Evolutionary conservation across 1,140 invertebrate genomes (phyloP).

Genomic region (Drosophila quadrilineata): DNA sequence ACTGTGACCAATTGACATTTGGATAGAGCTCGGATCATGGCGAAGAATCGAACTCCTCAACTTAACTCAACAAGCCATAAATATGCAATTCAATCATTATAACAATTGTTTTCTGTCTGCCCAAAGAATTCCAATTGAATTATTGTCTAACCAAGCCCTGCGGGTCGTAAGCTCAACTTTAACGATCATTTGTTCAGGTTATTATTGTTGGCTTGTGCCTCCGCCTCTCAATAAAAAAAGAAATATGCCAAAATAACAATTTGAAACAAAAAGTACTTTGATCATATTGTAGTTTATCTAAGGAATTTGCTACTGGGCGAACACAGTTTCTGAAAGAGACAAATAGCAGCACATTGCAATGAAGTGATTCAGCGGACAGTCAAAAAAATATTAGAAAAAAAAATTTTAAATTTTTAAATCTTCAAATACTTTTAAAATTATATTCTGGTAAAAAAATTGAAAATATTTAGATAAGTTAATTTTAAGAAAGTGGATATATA

Average conservation of each 20-base stretch:
- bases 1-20: constrained; percentile 62
- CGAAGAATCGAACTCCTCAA: too few species aligned
- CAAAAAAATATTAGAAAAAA: too few species aligned
- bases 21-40: constrained; percentile 3
- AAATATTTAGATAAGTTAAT: too few species aligned
- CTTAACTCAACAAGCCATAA: constrained; percentile 32
- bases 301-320: constrained; percentile 11
- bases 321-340: neutral
- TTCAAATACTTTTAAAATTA: too few species aligned
- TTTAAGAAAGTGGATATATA: too few species aligned
- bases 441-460: too few species aligned
- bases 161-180: constrained; percentile 48
- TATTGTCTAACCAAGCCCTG: constrained; percentile 68
- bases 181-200: constrained; percentile 53
- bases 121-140: constrained; percentile 61
- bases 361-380: neutral
- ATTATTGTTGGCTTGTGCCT: constrained; percentile 32
- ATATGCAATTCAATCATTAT: constrained; percentile 65
- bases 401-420: too few species aligned
- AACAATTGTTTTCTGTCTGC: constrained; percentile 44
- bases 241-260: constrained; percentile 11
- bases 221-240: constrained; percentile 29
- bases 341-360: neutral
- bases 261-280: neutral
- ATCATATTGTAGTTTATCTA: neutral